Base-by-base conservation (phyloP, 2,113 vertebrate species). In the Carassius auratus region DNA sequence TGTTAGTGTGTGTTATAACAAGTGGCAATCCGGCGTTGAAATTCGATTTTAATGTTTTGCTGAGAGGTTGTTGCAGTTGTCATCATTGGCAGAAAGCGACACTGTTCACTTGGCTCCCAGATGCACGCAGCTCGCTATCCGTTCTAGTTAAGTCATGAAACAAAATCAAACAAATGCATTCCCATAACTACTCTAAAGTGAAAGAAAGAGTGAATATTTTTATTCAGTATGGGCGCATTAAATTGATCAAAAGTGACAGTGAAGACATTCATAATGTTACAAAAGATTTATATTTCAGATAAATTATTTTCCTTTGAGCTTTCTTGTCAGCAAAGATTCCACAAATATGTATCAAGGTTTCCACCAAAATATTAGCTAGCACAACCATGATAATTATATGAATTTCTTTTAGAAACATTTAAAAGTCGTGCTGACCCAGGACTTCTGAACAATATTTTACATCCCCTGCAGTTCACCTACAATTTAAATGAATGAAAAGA, bases 41-140 rank as follows among this genome's bases (percentile, higher is more conserved):
- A 59, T 59, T 78, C 59, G 26, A 59, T 78, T 78, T 61, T n/a
- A 78, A 78, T 78, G 55, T 78, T 61, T 61, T 78, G 74, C 45
- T 30, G 76, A 78, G 76, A 38, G 52, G 30, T 59, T 36, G 23
- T 61, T 78, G 76, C 10, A 21, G 2, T 57, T 38, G 30, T 36
- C 26, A 61, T 61, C 76, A 52, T 9, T 76, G 23, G 13, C 6
- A n/a, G 45, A 76, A 76, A 76, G 42, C 21, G 64, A 36, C 14
- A 52, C n/a, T 36, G 30, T 36, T 69, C 66, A 14, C 66, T 15
- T 30, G 15, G 14, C 66, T 69, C 66, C 66, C 66, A 69, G 30
- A 69, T 69, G 66, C 12, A 69, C 30, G 14, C 66, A 36, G 66
- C 26, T 69, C 66, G 3, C 45, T 69, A 33, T 19, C 45, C 6